Percentiles rank a stretch among this genome's conserved stretches.
phyloP scores from a whole-genome alignment of 2,888 invertebrate genomes.

The Euzophera pinguis region DNA sequence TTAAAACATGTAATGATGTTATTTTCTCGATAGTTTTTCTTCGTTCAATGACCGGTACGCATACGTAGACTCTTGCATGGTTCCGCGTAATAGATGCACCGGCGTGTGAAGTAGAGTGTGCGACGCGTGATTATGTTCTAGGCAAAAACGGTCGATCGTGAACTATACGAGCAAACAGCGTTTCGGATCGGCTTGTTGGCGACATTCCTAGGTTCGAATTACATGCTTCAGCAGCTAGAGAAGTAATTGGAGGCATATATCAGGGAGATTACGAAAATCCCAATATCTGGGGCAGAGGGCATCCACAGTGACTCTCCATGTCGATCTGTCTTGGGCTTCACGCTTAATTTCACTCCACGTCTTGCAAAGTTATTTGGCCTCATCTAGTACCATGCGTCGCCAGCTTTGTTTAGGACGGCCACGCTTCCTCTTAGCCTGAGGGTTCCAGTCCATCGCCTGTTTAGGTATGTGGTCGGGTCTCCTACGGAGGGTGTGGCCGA shows the following conservation, averaged over 20 bases:
- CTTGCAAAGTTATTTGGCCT: too few relatives aligned
- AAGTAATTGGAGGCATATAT: background rate
- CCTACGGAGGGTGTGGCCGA: too few relatives aligned
- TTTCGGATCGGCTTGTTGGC: conserved; percentile 5
- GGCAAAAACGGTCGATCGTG: conserved; percentile 6
- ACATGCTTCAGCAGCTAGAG: background rate
- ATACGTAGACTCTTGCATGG: conserved; percentile 50
- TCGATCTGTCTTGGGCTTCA: too few relatives aligned
- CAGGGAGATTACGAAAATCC: background rate
- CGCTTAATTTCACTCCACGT: too few relatives aligned
- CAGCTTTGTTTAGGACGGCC: too few relatives aligned
- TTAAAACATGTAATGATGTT: conserved; percentile 4
- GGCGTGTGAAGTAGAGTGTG: conserved; percentile 71
- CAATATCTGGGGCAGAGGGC: too few relatives aligned
- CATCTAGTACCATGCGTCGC: too few relatives aligned
- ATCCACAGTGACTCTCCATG: too few relatives aligned
- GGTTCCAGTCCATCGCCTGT: too few relatives aligned
- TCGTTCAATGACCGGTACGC: conserved; percentile 42
- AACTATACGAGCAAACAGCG: background rate
- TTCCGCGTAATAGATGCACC: conserved; percentile 32
- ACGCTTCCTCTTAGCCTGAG: too few relatives aligned
- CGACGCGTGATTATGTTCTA: conserved; percentile 44
- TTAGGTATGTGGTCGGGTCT: too few relatives aligned
- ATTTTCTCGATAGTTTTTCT: conserved; percentile 25
- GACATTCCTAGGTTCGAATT: conserved; percentile 6